Conservation (phyloP, 64 coral and sea anemone genomes). For the Stylophora pistillata region DNA sequence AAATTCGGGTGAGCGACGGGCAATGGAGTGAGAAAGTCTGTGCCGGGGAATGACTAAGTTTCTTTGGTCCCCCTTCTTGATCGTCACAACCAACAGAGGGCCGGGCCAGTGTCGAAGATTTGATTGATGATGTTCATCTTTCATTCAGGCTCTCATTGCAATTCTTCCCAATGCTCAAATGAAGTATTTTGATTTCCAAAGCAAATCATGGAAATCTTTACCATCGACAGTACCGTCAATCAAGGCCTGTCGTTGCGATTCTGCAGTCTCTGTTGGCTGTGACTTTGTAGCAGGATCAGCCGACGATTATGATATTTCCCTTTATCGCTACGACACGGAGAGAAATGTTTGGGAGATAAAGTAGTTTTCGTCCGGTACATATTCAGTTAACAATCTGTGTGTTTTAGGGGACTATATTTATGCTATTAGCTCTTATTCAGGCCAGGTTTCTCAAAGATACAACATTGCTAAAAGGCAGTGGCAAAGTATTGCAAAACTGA, state of each 20-base stretch:
- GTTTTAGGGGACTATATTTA: neutral
- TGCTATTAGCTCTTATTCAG: neutral
- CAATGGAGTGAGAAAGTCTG: too few species aligned
- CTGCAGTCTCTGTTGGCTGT: neutral
- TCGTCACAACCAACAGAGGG: too few species aligned
- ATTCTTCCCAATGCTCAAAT: neutral
- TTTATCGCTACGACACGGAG: neutral
- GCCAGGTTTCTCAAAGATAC: neutral
- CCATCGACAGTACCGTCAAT: neutral
- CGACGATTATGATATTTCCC: rapidly evolving
- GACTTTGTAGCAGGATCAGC: neutral
- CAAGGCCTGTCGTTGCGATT: neutral
- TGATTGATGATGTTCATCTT: too few species aligned
- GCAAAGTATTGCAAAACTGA: neutral
- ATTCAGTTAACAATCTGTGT: neutral
- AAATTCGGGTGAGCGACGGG: too few species aligned
- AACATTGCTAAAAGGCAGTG: neutral
- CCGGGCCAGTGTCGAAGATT: too few species aligned
- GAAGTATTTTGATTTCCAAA: constrained; percentile 1
- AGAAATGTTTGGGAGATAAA: neutral
- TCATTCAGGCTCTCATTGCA: neutral
- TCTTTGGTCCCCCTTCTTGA: too few species aligned
- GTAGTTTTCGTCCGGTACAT: neutral
- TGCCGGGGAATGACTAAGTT: too few species aligned
- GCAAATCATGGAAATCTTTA: neutral